Base-by-base conservation (phyloP, 2,888 invertebrate genomes). In the Thalpophila matura region DNA sequence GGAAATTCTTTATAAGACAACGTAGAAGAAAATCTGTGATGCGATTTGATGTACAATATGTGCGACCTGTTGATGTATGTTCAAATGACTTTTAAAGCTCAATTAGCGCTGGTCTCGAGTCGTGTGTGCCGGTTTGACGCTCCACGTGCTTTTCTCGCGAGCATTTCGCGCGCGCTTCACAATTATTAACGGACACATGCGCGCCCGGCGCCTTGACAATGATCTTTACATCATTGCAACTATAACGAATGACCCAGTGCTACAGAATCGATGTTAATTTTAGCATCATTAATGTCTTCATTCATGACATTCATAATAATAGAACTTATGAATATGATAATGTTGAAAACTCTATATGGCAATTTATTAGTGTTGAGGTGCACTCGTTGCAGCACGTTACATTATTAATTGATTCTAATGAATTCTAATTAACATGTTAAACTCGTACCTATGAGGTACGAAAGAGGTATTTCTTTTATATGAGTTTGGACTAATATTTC, bases 121-220 rank as follows among this genome's bases (percentile, higher is more conserved):
- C 76, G 77, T 82, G 77, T 82, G 82, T 73, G 62, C 53, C 26
- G 49, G 29, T 37, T 55, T 18, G 43, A 24, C 35, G 58, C 42
- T 50, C 60, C 80, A 81, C 82, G 83, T 82, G 84, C 69, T 74
- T 65, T 45, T 45, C 49, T 53, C 53, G 66, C 59, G 54, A 79
- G 59, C 75, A 80, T 79, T 84, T 82, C 74, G 69, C 77, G 82
- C 80, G 79, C 84, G 79, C 84, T 80, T 33, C 75, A 63, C 73
- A 79, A 80, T 84, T 80, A 86, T 80, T 77, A 84, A 61, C 71
- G 14, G 65, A 74, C 75, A 82, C 80, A 77, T 77, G 77, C 77
- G 71, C 67, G 53, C 70, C 59, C 63, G 79, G 64, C 84, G 87
- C 91, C 92, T 92, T 93, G 92, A 77, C 90, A 90, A 86, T 92